Conservation (phyloP, 92 coral and sea anemone genomes). For the Plumapathes pennacea region DNA sequence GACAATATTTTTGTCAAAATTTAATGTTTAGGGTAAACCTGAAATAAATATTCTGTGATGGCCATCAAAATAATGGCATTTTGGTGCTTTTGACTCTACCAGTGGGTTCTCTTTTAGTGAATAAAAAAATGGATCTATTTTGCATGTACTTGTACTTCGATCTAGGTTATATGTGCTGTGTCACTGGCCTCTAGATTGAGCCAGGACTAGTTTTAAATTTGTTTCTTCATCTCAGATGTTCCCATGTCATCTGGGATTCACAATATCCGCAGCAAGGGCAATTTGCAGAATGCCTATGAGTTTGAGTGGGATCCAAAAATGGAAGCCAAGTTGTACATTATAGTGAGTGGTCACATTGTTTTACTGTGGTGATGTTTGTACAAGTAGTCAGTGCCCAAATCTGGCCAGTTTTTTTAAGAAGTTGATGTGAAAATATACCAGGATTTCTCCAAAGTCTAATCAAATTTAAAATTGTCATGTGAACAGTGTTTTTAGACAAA, state of each 20-base stretch:
- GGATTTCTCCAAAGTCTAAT: not conserved
- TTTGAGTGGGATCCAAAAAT: conserved; percentile 92
- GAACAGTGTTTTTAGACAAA: not conserved
- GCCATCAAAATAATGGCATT: too few relatives aligned
- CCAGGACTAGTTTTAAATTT: not conserved
- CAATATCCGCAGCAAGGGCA: conserved; percentile 93
- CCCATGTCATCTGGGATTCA: conserved; percentile 95
- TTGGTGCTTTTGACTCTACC: too few relatives aligned
- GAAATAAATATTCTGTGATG: too few relatives aligned
- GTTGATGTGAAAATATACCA: too few relatives aligned
- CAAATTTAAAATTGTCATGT: not conserved
- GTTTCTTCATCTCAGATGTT: conserved; percentile 50
- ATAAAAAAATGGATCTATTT: too few relatives aligned
- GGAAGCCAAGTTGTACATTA: conserved; percentile 76
- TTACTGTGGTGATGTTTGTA: too few relatives aligned
- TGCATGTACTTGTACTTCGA: too few relatives aligned
- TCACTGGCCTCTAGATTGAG: not conserved
- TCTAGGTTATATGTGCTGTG: too few relatives aligned
- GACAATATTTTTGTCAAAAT: too few relatives aligned
- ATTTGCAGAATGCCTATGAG: conserved; percentile 69
- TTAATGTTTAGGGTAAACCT: too few relatives aligned
- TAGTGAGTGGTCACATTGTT: conserved; percentile 75
- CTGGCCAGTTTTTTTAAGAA: too few relatives aligned
- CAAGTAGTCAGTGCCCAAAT: not conserved
- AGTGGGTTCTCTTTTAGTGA: too few relatives aligned